A percentile compares a stretch with the other conserved stretches of the same genome.
Evolutionary conservation across 2,888 invertebrate species (phyloP).

Genomic region (Steromphala cineraria): DNA sequence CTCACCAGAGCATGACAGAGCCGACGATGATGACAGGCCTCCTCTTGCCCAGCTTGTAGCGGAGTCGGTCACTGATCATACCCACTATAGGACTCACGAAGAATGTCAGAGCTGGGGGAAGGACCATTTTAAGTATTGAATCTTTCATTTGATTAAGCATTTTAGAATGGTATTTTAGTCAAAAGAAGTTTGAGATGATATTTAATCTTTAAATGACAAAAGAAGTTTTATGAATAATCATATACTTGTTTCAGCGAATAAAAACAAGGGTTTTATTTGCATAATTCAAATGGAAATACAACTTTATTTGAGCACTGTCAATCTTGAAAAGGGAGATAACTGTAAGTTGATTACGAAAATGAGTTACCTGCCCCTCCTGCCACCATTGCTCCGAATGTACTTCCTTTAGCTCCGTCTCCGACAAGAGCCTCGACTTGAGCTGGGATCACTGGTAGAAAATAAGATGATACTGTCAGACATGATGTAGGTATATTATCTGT

Average conservation of each 20-base stretch:
- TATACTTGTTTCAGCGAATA: too few species aligned
- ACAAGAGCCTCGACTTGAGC: constrained; percentile 72
- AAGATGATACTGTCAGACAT: too few species aligned
- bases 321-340: too few species aligned
- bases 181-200: too few species aligned
- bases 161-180: background rate
- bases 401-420: constrained; percentile 66
- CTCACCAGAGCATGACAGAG: constrained; percentile 64
- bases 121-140: background rate
- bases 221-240: too few species aligned
- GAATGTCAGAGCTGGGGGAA: constrained; percentile 66
- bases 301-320: too few species aligned
- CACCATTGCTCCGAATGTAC: constrained; percentile 72
- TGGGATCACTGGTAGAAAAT: constrained; percentile 62
- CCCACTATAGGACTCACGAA: constrained; percentile 70
- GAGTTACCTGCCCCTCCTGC: constrained; percentile 70
- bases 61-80: constrained; percentile 70
- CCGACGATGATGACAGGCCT: constrained; percentile 71
- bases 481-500: too few species aligned
- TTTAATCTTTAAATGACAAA: too few species aligned
- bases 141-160: background rate
- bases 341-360: too few species aligned
- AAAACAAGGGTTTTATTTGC: too few species aligned
- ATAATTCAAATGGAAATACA: too few species aligned
- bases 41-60: constrained; percentile 63